Conservation (phyloP, 2,888 invertebrate genomes). For the Eupithecia abbreviata region DNA sequence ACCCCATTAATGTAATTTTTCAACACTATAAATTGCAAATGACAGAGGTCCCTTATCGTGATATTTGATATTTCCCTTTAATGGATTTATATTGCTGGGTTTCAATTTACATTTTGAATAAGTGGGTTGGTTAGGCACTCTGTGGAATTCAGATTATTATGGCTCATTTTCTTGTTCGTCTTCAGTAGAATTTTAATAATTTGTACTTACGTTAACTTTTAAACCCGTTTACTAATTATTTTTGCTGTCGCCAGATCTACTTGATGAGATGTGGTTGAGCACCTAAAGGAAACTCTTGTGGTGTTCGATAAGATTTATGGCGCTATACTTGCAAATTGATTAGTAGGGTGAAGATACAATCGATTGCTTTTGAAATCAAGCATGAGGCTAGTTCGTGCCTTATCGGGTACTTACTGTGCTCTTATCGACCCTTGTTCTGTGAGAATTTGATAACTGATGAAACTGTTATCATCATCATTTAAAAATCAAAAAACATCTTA, state of each 20-base stretch:
- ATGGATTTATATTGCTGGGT: conserved; percentile 68
- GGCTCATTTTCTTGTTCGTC: not conserved
- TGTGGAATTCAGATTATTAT: conserved; percentile 45
- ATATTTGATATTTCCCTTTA: conserved; percentile 70
- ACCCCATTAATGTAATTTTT: conserved; percentile 49
- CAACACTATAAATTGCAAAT: conserved; percentile 59
- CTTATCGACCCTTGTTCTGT: conserved; percentile 33
- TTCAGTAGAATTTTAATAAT: not conserved
- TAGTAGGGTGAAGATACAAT: conserved; percentile 31
- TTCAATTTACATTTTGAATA: conserved; percentile 67
- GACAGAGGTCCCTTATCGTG: conserved; percentile 60
- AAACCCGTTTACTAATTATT: not conserved
- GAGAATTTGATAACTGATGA: conserved; percentile 30
- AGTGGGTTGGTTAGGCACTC: conserved; percentile 50
- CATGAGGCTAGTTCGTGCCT: conserved; percentile 37
- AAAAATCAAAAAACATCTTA: not conserved
- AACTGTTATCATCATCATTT: not conserved
- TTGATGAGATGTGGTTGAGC: not conserved
- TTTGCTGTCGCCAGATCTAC: not conserved
- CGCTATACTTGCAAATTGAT: conserved; percentile 27
- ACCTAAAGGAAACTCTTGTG: not conserved
- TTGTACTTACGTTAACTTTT: not conserved
- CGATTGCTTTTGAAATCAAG: conserved; percentile 27
- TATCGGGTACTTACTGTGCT: conserved; percentile 28
- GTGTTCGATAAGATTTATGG: conserved; percentile 14